phyloP scores from a whole-genome alignment of 2,888 invertebrate species.

The Cepaea hortensis region DNA sequence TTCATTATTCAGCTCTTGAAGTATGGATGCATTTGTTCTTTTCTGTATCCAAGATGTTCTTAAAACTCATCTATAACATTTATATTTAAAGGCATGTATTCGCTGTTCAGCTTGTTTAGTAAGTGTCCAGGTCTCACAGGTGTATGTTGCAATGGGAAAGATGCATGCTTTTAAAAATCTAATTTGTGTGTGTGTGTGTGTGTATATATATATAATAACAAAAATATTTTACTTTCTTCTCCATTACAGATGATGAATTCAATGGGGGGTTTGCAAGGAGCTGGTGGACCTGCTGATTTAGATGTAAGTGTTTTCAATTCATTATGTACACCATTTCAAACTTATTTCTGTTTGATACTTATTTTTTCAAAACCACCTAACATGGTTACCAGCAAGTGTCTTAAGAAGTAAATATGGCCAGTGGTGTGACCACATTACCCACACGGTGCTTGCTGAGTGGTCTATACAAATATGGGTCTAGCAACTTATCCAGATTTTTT shows the following conservation, averaged over 20 bases:
- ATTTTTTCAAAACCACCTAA: background rate
- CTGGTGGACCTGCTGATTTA: conserved; percentile 51
- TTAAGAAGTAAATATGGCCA: background rate
- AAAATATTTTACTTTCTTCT: background rate
- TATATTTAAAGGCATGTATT: too few species aligned
- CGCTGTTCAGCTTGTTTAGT: too few species aligned
- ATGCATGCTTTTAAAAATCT: too few species aligned
- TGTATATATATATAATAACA: too few species aligned
- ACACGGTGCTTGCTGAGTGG: background rate
- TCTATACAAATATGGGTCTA: background rate
- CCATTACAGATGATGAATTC: conserved; percentile 57
- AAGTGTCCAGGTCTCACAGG: too few species aligned
- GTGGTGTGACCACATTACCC: background rate
- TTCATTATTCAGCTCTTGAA: too few species aligned
- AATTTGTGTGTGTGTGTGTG: too few species aligned
- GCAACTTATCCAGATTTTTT: background rate
- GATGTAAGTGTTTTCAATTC: conserved; percentile 24
- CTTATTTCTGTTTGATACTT: background rate
- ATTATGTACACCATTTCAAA: background rate
- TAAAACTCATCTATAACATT: too few species aligned
- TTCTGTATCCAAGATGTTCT: too few species aligned
- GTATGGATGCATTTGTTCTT: too few species aligned
- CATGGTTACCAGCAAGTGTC: background rate
- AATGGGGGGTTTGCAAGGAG: conserved; percentile 49
- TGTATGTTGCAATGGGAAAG: too few species aligned